Base-by-base conservation (phyloP, 2,888 invertebrate genomes). In the Lamellibrachia satsuma region DNA sequence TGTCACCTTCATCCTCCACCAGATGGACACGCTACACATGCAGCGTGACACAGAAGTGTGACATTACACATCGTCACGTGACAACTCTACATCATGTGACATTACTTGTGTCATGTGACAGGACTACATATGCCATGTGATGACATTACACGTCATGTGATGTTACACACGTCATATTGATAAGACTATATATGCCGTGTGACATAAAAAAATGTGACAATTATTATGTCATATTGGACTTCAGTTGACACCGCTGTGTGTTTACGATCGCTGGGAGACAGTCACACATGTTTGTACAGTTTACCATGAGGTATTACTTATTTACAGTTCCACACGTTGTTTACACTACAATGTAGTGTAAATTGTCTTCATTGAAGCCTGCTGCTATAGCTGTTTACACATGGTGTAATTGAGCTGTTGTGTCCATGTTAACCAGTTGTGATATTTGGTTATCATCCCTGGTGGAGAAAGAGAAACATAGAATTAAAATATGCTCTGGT, bases 11-110 rank as follows among this genome's bases (percentile, higher is more conserved):
- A 96, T 96, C 92, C 95, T 96, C 39, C 95, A 96, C 93, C 96
- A 96, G 93, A 96, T 96, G 96, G 96, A 96, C 93, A 96, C 96
- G 9, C 94, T 96, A 55, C 95, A 96, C 94, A 95, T 96, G 95
- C 96, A 96, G 94, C 94, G 96, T 92, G 96, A 96, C 94, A 95
- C 96, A 7, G 95, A 96, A 93, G 96, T 96, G 90, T 96, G 93
- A 94, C 90, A 9, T 11, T 4, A 4, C 60, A 4, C 3, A 4
- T 4, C 11, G 60, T 60, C 60, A 60, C 22, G 60, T 60, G 60
- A 60, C 60, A 60, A 60, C 2, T 1, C 8, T 9, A 55, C 55
- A 3, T 55, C 7, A 9, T 55, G 55, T 55, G 55, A 55, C 55
- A 55, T 55, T 55, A 55, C 60, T 15, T 60, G 39, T 39, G 75